Conservation (phyloP, 2,888 invertebrate genomes). For the Chorisops tibialis region DNA sequence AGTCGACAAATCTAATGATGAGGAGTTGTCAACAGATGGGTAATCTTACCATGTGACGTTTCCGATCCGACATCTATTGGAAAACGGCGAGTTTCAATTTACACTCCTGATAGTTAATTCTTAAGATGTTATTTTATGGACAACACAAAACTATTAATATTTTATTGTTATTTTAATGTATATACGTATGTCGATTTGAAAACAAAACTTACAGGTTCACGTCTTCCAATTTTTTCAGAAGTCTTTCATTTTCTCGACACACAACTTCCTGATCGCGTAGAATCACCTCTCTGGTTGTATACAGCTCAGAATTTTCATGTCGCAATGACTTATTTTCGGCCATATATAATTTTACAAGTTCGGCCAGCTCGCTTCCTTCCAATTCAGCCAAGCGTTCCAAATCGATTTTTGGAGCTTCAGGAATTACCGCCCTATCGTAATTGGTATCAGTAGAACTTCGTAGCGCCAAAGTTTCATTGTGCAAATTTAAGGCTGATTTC, state of each 20-base stretch:
- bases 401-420: conserved; percentile 60
- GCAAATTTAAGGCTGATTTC: conserved; percentile 68
- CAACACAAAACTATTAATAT: background rate
- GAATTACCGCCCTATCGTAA: conserved; percentile 28
- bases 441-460: background rate
- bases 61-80: too few relatives aligned
- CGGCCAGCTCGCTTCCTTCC: conserved; percentile 75
- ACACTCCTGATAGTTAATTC: too few relatives aligned
- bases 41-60: too few relatives aligned
- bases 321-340: conserved; percentile 74
- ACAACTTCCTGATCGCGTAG: conserved; percentile 86
- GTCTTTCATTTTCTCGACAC: conserved; percentile 84
- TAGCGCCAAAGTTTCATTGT: conserved; percentile 54
- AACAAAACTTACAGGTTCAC: conserved; percentile 72
- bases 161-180: background rate
- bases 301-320: conserved; percentile 82
- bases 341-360: conserved; percentile 82
- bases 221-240: conserved; percentile 83
- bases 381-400: conserved; percentile 70
- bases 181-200: background rate
- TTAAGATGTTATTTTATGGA: too few relatives aligned
- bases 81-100: too few relatives aligned
- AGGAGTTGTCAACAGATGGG: too few relatives aligned
- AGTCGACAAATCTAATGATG: too few relatives aligned
- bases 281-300: conserved; percentile 72